Percentiles rank a stretch among this genome's conserved stretches.
phyloP scores from a whole-genome alignment of 1,140 invertebrate species.

The Neuroterus valhalla region DNA sequence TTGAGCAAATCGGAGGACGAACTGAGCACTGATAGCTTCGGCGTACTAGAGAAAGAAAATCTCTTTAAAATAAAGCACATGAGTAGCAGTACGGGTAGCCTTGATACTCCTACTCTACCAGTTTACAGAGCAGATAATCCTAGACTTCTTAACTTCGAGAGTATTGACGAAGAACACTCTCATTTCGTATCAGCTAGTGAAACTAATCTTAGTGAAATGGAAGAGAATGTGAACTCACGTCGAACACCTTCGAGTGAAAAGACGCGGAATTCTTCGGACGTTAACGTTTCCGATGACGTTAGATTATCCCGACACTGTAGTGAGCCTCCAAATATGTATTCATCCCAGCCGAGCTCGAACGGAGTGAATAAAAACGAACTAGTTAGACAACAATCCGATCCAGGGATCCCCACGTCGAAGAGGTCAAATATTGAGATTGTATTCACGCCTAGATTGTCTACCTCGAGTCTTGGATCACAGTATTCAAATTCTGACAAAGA shows the following conservation, averaged over 20 bases:
- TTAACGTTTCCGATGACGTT: neutral
- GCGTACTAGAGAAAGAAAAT: slow-evolving; percentile 57
- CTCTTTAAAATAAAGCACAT: slow-evolving; percentile 65
- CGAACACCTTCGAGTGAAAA: slow-evolving; percentile 8
- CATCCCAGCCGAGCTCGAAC: slow-evolving; percentile 42
- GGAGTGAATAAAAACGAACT: slow-evolving; percentile 38
- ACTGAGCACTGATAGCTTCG: slow-evolving; percentile 63
- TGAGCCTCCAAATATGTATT: slow-evolving; percentile 62
- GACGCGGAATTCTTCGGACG: slow-evolving; percentile 18
- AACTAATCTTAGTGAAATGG: slow-evolving; percentile 17
- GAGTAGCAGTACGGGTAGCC: slow-evolving; percentile 67
- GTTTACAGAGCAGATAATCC: slow-evolving; percentile 53
- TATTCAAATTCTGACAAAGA: slow-evolving; percentile 7
- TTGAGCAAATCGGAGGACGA: slow-evolving; percentile 73
- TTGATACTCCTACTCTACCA: slow-evolving; percentile 56
- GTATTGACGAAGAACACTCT: slow-evolving; percentile 48
- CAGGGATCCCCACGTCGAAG: slow-evolving; percentile 41
- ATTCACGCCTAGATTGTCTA: neutral
- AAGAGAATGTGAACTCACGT: slow-evolving; percentile 5
- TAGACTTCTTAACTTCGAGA: slow-evolving; percentile 55
- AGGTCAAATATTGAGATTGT: slow-evolving; percentile 44
- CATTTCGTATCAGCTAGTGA: neutral
- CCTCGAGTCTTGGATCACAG: neutral
- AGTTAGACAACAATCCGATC: slow-evolving; percentile 58
- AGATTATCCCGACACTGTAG: slow-evolving; percentile 58